These are phyloP conservation scores for Agelas oroides DNA, from an alignment of 37 sponge, comb jelly and placozoan genomes.

Conservation along the genomic window DNA sequence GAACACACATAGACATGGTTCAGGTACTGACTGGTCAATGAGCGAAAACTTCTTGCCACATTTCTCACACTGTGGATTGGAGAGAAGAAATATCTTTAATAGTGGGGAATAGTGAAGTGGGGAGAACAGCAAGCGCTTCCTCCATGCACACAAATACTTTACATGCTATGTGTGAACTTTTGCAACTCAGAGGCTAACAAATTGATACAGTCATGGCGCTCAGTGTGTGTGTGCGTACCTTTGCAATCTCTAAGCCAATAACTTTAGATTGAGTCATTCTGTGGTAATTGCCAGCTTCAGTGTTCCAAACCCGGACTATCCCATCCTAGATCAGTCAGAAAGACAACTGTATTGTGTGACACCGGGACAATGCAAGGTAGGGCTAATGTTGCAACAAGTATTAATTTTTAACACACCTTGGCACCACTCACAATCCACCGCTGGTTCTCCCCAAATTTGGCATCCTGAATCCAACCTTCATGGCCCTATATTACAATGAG, in stretches of 20 bases:
- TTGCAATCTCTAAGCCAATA: conserved; percentile 14
- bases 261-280: background rate
- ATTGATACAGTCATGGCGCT: too few relatives aligned
- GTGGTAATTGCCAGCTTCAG: conserved; percentile 24
- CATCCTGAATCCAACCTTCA: conserved; percentile 67
- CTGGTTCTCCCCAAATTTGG: conserved; percentile 33
- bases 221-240: too few relatives aligned
- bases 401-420: conserved; percentile 38
- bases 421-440: conserved; percentile 55
- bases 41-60: conserved; percentile 61
- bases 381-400: too few relatives aligned
- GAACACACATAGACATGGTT: conserved; percentile 17
- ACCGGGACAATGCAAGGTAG: too few relatives aligned
- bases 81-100: background rate
- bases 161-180: too few relatives aligned
- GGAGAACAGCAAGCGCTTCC: too few relatives aligned
- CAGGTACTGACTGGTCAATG: background rate
- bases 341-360: background rate
- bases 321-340: conserved; percentile 29
- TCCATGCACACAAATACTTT: too few relatives aligned
- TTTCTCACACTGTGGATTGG: conserved; percentile 47
- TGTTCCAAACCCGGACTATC: conserved; percentile 62
- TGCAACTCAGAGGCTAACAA: too few relatives aligned
- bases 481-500: conserved; percentile 55
- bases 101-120: too few relatives aligned